These are phyloP conservation scores for Apis cerana DNA, from an alignment of 1,140 invertebrate genomes.

Conservation along the genomic window DNA sequence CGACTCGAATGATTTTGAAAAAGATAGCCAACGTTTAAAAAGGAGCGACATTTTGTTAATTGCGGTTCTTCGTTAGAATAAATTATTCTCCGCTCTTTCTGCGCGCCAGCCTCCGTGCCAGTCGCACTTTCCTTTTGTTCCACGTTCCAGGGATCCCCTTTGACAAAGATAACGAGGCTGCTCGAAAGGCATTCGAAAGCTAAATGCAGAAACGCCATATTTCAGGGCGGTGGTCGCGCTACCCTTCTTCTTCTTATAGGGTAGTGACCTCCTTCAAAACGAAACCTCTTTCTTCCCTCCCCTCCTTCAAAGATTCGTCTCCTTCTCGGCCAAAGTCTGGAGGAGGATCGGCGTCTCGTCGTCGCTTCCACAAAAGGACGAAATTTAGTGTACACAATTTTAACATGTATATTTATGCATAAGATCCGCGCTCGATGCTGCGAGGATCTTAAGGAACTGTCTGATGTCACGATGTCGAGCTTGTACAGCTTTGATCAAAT, in stretches of 20 bases:
- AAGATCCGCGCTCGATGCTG: conserved; percentile 7
- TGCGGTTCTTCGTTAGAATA: conserved; percentile 39
- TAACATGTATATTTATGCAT: conserved; percentile 65
- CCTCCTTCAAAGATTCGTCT: background rate
- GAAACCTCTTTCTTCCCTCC: background rate
- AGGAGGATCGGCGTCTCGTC: conserved; percentile 14
- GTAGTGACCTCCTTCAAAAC: conserved; percentile 50
- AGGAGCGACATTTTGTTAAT: conserved; percentile 55
- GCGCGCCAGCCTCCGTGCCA: conserved; percentile 16
- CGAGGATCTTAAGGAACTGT: conserved; percentile 16
- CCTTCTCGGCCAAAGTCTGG: conserved; percentile 12
- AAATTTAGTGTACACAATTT: conserved; percentile 59
- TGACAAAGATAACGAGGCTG: conserved; percentile 61
- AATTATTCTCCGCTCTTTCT: conserved; percentile 45
- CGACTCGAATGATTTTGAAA: conserved; percentile 23
- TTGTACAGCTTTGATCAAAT: conserved; percentile 20
- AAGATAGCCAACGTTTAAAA: conserved; percentile 32
- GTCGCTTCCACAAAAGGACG: conserved; percentile 50
- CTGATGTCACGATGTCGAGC: conserved; percentile 1
- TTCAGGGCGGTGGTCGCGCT: conserved; percentile 37
- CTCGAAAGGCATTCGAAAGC: conserved; percentile 49
- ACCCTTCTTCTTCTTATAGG: conserved; percentile 11
- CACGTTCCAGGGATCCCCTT: conserved; percentile 37
- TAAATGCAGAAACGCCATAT: conserved; percentile 59
- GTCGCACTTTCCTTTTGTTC: conserved; percentile 41